Evolutionary conservation across 2,113 vertebrate genomes (phyloP).

Genomic region (Rissa tridactyla): DNA sequence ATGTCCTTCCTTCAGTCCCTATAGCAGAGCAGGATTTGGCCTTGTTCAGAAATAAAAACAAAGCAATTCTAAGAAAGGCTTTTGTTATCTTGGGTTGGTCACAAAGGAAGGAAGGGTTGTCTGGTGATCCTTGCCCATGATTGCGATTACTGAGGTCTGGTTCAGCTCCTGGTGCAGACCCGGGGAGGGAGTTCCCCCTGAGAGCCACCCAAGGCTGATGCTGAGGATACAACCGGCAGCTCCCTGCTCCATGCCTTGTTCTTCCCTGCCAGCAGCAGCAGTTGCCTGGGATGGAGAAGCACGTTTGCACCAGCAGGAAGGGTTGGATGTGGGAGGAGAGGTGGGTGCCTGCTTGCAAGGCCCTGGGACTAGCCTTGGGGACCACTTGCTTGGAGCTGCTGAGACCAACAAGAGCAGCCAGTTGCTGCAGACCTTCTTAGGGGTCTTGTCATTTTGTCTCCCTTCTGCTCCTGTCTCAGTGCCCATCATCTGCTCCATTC

Average conservation of each 20-base stretch:
- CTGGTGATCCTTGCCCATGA: background rate
- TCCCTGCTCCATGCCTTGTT: background rate
- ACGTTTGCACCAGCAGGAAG: background rate
- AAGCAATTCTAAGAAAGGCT: background rate
- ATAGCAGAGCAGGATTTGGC: background rate
- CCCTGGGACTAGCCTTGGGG: background rate
- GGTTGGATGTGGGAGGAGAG: background rate
- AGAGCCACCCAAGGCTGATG: background rate
- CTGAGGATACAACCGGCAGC: background rate
- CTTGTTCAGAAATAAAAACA: background rate
- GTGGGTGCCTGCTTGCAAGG: background rate
- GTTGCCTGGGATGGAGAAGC: background rate
- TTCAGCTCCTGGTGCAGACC: background rate
- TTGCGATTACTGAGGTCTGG: background rate
- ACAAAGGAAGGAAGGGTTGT: background rate
- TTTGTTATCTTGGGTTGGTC: background rate
- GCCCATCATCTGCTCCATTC: background rate
- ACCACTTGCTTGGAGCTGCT: background rate
- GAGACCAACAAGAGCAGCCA: fast-evolving
- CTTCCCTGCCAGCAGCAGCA: fast-evolving
- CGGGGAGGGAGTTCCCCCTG: background rate
- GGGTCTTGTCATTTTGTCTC: background rate
- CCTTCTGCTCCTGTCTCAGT: background rate
- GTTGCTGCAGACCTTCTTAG: background rate
- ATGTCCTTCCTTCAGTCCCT: background rate